These are phyloP conservation scores for Dendronephthya gigantea DNA, from an alignment of 64 coral and sea anemone genomes.

Conservation along the genomic window DNA sequence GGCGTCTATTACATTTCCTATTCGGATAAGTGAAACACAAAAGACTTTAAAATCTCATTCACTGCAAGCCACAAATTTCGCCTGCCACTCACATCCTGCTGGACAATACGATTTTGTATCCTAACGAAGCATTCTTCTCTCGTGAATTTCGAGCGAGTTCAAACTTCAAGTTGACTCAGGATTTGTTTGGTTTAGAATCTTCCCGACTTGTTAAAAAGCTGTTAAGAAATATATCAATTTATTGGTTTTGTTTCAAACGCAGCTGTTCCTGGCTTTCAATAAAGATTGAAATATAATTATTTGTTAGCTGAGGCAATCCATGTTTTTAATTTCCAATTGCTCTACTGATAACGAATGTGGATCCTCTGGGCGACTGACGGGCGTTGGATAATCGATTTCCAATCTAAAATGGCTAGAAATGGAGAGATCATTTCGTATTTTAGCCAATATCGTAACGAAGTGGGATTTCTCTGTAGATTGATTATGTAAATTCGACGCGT, in stretches of 20 bases:
- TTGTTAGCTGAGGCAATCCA: neutral
- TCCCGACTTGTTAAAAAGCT: neutral
- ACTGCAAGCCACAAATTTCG: neutral
- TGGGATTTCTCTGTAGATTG: neutral
- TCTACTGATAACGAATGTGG: neutral
- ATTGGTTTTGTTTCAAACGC: neutral
- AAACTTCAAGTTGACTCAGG: neutral
- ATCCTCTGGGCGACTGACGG: neutral
- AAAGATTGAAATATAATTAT: neutral
- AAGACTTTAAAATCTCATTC: neutral
- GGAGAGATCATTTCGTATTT: neutral
- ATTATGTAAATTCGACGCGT: neutral
- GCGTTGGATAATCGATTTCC: neutral
- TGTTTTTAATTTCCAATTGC: neutral
- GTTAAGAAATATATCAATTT: constrained; percentile 9
- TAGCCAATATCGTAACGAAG: neutral
- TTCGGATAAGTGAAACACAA: neutral
- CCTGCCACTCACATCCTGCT: neutral
- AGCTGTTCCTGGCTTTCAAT: neutral
- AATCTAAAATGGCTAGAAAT: neutral
- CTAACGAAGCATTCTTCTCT: too few relatives aligned
- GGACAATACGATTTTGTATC: neutral
- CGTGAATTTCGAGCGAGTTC: neutral
- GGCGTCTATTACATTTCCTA: neutral
- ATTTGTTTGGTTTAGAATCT: neutral